phyloP scores from a whole-genome alignment of 2,113 vertebrate genomes.

The Daubentonia madagascariensis region DNA sequence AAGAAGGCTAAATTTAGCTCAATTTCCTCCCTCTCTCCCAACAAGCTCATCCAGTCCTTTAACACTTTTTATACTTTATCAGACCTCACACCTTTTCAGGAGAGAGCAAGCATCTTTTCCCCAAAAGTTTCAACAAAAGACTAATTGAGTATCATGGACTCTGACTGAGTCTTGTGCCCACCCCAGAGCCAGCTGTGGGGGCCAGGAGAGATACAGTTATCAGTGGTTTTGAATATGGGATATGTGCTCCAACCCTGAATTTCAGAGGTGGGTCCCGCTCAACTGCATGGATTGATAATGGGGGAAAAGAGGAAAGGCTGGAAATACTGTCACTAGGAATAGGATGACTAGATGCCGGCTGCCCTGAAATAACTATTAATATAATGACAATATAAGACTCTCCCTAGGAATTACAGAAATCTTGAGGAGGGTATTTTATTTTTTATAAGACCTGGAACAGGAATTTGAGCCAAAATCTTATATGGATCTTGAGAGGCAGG shows the following conservation, averaged over 20 bases:
- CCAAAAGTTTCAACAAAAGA: not conserved
- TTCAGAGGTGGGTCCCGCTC: not conserved
- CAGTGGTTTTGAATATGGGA: not conserved
- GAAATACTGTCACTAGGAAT: not conserved
- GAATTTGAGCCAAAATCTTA: not conserved
- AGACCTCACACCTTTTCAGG: not conserved
- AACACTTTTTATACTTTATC: not conserved
- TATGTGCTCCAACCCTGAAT: not conserved
- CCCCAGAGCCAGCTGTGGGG: not conserved
- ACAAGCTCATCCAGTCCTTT: not conserved
- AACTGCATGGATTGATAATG: not conserved
- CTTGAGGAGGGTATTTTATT: not conserved
- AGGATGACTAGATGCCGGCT: not conserved
- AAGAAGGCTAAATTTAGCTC: not conserved
- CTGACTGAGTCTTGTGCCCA: not conserved
- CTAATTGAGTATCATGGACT: not conserved
- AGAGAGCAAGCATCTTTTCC: not conserved
- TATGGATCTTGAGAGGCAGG: not conserved
- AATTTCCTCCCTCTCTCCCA: not conserved
- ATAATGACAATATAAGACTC: not conserved
- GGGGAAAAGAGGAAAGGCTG: not conserved
- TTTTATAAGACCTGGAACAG: not conserved
- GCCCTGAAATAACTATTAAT: not conserved
- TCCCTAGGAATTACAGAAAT: not conserved
- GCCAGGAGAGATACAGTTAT: not conserved